phyloP scores from a whole-genome alignment of 2,888 invertebrate species.

The Andrena flavipes region DNA sequence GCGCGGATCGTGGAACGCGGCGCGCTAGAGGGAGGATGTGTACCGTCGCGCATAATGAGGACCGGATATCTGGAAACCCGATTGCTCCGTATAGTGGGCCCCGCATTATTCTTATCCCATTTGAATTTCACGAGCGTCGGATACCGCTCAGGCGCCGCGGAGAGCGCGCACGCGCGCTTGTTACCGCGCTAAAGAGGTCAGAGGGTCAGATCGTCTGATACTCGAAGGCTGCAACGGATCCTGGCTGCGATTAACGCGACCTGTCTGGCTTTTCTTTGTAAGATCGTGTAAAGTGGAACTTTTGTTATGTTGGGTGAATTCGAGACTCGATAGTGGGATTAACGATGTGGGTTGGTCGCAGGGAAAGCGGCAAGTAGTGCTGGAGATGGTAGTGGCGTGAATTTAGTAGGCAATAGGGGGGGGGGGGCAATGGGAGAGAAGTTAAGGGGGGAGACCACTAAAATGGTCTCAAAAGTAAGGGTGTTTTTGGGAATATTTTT shows the following conservation, averaged over 20 bases:
- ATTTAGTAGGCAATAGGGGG: too few species aligned
- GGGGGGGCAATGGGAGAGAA: too few species aligned
- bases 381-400: too few species aligned
- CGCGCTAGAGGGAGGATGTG: background rate
- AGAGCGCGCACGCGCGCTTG: slow-evolving; percentile 12
- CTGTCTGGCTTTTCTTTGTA: background rate
- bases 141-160: background rate
- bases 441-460: too few species aligned
- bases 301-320: too few species aligned
- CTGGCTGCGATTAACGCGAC: slow-evolving; percentile 9
- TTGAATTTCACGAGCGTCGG: slow-evolving; percentile 12
- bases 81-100: slow-evolving; percentile 58
- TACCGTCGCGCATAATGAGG: slow-evolving; percentile 18
- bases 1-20: background rate
- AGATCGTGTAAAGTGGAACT: too few species aligned
- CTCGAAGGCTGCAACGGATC: slow-evolving; percentile 11
- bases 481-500: too few species aligned
- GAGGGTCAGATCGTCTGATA: slow-evolving; percentile 49
- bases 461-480: too few species aligned
- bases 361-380: too few species aligned
- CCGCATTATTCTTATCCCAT: slow-evolving; percentile 8
- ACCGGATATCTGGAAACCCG: slow-evolving; percentile 63
- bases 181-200: slow-evolving; percentile 45
- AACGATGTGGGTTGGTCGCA: too few species aligned
- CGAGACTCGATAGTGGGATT: too few species aligned